Percentiles rank a stretch among this genome's conserved stretches.
Evolutionary conservation across 2,113 vertebrate genomes (phyloP).

Genomic region (Pedionomus torquatus): DNA sequence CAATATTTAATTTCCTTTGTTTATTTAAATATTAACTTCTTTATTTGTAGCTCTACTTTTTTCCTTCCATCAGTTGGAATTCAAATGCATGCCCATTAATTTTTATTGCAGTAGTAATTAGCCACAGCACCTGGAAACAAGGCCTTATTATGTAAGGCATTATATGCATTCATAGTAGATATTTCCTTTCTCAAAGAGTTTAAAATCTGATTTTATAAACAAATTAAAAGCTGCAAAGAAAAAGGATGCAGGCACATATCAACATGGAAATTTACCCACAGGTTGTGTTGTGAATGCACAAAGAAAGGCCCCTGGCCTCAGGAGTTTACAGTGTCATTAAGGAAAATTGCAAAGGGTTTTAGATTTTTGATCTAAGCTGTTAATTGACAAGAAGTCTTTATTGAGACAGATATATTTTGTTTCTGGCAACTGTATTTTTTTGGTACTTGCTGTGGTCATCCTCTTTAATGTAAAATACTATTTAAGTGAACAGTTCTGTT

Average conservation of each 20-base stretch:
- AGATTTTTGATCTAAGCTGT: background rate
- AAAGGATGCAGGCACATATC: background rate
- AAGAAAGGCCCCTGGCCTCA: background rate
- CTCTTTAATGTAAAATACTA: background rate
- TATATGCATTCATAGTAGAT: background rate
- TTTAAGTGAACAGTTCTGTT: background rate
- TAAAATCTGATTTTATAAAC: background rate
- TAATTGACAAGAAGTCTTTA: background rate
- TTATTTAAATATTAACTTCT: background rate
- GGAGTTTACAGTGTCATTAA: background rate
- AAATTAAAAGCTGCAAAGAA: background rate
- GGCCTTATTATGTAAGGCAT: background rate
- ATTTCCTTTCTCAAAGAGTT: background rate
- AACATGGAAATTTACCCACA: background rate
- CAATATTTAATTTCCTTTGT: background rate
- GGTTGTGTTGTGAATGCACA: background rate
- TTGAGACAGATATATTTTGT: background rate
- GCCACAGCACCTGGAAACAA: background rate
- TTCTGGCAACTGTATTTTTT: background rate
- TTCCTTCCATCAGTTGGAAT: background rate
- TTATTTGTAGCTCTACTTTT: background rate
- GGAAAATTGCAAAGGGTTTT: background rate
- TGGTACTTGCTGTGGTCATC: background rate
- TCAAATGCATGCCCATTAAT: background rate
- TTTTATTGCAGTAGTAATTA: background rate